Conservation (phyloP, 2,797 vertebrate genomes). For the Sphenodon punctatus region DNA sequence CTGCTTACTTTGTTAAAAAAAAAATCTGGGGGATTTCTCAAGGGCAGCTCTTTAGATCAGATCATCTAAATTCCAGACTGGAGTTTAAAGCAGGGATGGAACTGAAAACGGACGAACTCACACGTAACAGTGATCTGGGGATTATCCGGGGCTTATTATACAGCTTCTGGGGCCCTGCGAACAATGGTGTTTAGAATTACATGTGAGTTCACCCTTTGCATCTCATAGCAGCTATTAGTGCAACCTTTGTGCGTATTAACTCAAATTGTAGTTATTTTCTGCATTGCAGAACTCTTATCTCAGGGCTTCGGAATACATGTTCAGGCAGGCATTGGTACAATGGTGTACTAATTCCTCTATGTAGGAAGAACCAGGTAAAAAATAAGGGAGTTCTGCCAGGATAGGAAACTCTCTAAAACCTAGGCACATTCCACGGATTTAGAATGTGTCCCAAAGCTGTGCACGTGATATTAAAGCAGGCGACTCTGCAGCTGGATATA, state of each 20-base stretch:
- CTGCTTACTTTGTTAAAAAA: too few relatives aligned
- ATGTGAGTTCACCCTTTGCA: accelerated
- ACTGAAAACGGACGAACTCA: too few relatives aligned
- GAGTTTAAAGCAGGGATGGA: too few relatives aligned
- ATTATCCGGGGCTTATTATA: too few relatives aligned
- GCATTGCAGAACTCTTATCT: background rate
- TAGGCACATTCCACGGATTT: background rate
- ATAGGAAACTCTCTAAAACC: background rate
- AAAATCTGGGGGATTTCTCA: too few relatives aligned
- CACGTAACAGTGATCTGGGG: too few relatives aligned
- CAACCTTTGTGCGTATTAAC: background rate
- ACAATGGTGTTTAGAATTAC: too few relatives aligned
- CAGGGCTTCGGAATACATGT: background rate
- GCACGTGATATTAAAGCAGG: background rate
- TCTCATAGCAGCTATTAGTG: background rate
- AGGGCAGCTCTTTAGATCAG: too few relatives aligned
- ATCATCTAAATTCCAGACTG: too few relatives aligned
- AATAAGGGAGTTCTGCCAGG: background rate
- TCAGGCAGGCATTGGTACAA: background rate
- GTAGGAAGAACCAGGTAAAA: background rate
- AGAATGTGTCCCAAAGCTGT: background rate
- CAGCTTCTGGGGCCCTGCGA: too few relatives aligned
- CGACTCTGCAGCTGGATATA: background rate
- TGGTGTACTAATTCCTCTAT: background rate
- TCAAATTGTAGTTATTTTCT: background rate